These are phyloP conservation scores for Typhlichthys eigenmanni DNA, from an alignment of 2,797 vertebrate species.

Conservation along the genomic window DNA sequence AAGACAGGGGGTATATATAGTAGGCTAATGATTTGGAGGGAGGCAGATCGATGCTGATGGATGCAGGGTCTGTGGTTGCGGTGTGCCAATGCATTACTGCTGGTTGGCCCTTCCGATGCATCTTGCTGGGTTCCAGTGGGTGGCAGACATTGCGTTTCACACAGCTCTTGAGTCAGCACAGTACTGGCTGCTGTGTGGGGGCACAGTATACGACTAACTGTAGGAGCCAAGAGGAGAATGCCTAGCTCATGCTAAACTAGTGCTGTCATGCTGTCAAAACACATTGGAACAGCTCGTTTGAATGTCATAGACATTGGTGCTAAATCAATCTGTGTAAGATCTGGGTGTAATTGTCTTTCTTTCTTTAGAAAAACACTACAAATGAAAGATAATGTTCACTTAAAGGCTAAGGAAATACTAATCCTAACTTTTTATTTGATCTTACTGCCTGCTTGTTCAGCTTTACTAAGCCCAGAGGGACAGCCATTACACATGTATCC, in stretches of 20 bases:
- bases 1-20: conserved; percentile 9
- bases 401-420: too few relatives aligned
- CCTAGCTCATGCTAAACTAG: too few relatives aligned
- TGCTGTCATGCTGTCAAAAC: too few relatives aligned
- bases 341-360: too few relatives aligned
- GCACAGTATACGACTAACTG: conserved; percentile 1
- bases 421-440: too few relatives aligned
- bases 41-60: conserved; percentile 52
- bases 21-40: conserved; percentile 40
- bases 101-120: conserved; percentile 16
- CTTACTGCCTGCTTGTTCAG: too few relatives aligned
- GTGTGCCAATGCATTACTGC: conserved; percentile 46
- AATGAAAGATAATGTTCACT: too few relatives aligned
- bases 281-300: too few relatives aligned
- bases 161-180: conserved; percentile 41
- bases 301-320: too few relatives aligned
- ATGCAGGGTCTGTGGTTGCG: conserved; percentile 21
- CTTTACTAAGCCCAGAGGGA: background rate
- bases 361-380: too few relatives aligned
- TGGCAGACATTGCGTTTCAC: conserved; percentile 30
- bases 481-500: conserved; percentile 18
- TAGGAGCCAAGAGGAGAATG: background rate
- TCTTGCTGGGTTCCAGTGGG: conserved; percentile 27
- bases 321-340: too few relatives aligned
- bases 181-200: background rate